phyloP scores from a whole-genome alignment of 2,888 invertebrate species.

The Periphyllus acericola region DNA sequence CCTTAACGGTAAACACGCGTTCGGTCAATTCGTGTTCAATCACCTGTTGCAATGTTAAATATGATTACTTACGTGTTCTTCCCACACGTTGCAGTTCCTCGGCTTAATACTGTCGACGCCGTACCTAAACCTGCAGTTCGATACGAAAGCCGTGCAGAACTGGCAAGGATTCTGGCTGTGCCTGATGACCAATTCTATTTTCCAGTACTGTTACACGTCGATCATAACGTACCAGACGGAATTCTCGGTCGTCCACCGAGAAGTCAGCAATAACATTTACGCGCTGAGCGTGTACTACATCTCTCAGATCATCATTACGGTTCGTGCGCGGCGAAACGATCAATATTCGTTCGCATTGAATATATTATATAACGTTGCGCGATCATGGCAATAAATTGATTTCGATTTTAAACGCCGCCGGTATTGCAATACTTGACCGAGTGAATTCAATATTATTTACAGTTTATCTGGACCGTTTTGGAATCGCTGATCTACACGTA shows the following conservation, averaged over 20 bases:
- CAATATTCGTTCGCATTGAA: not conserved
- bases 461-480: slow-evolving; percentile 43
- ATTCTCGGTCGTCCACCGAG: slow-evolving; percentile 42
- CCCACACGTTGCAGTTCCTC: slow-evolving; percentile 1
- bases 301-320: slow-evolving; percentile 42
- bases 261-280: slow-evolving; percentile 52
- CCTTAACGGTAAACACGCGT: slow-evolving; percentile 1
- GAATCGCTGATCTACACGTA: slow-evolving; percentile 21
- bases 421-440: not conserved
- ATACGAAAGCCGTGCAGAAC: slow-evolving; percentile 45
- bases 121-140: slow-evolving; percentile 23
- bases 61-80: not conserved
- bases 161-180: slow-evolving; percentile 50
- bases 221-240: slow-evolving; percentile 38
- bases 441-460: not conserved
- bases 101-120: slow-evolving; percentile 33
- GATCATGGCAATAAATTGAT: not conserved
- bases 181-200: slow-evolving; percentile 41
- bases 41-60: too few relatives aligned
- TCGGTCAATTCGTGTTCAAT: not conserved
- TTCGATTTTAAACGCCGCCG: not conserved
- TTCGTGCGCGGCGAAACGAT: not conserved
- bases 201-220: slow-evolving; percentile 46
- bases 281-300: slow-evolving; percentile 36
- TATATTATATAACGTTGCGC: too few relatives aligned